A percentile compares a stretch with the other conserved stretches of the same genome.
Evolutionary conservation across 2,797 vertebrate species (phyloP).

Genomic region (Channa striata): DNA sequence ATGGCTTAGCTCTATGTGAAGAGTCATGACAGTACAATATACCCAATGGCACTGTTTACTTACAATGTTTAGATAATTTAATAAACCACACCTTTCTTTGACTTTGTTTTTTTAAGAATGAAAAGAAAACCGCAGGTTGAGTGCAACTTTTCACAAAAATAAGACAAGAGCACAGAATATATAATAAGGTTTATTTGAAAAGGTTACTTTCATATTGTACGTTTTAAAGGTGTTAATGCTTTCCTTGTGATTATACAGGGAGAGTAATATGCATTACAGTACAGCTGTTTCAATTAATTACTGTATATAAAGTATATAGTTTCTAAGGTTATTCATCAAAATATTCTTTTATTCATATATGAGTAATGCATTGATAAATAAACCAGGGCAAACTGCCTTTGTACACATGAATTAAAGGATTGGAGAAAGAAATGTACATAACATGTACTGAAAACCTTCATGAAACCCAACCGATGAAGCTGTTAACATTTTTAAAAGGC

Average conservation of each 20-base stretch:
- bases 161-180: conserved; percentile 59
- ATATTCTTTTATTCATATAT: conserved; percentile 76
- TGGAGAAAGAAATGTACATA: conserved; percentile 50
- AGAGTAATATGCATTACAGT: conserved; percentile 78
- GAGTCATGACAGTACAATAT: conserved; percentile 61
- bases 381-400: conserved; percentile 57
- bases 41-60: conserved; percentile 76
- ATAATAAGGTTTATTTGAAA: conserved; percentile 87
- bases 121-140: conserved; percentile 5
- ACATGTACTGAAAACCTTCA: conserved; percentile 38
- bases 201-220: conserved; percentile 79
- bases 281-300: conserved; percentile 65
- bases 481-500: conserved; percentile 13
- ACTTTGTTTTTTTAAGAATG: conserved; percentile 35
- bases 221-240: conserved; percentile 81
- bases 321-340: conserved; percentile 76
- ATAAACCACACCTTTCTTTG: conserved; percentile 83
- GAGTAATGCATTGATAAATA: conserved; percentile 63
- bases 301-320: conserved; percentile 79
- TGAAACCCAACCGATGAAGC: conserved; percentile 60
- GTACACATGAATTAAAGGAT: conserved; percentile 53
- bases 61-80: conserved; percentile 82
- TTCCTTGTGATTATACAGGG: conserved; percentile 77
- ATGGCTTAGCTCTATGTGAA: conserved; percentile 70
- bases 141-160: conserved; percentile 41